phyloP scores from a whole-genome alignment of 2,888 invertebrate genomes.

The Lasioglossum lativentre region DNA sequence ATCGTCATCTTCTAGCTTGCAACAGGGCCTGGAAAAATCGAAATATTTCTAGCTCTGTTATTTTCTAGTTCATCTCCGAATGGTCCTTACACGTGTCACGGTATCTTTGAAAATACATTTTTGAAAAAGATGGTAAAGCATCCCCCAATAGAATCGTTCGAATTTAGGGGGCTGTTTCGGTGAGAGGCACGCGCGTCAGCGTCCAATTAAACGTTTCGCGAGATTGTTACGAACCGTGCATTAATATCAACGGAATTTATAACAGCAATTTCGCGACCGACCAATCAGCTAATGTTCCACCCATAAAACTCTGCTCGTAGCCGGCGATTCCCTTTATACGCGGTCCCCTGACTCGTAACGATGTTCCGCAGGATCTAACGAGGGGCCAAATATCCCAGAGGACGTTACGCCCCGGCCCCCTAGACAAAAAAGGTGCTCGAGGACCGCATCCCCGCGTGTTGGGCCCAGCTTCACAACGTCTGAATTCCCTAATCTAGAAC shows the following conservation, averaged over 20 bases:
- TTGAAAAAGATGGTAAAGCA: background rate
- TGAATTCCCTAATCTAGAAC: conserved; percentile 58
- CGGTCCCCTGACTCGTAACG: conserved; percentile 52
- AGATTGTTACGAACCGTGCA: conserved; percentile 27
- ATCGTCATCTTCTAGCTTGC: conserved; percentile 24
- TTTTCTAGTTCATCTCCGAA: background rate
- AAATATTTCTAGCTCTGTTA: no score
- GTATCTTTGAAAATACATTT: background rate
- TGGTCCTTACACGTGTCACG: background rate
- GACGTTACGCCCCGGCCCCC: conserved; percentile 65
- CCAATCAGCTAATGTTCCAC: conserved; percentile 33
- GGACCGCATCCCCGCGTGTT: conserved; percentile 56
- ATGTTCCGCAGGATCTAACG: conserved; percentile 66
- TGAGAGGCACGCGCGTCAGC: background rate
- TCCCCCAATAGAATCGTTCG: background rate
- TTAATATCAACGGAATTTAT: conserved; percentile 36
- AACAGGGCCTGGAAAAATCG: background rate
- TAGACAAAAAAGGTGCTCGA: conserved; percentile 70
- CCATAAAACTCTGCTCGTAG: conserved; percentile 9
- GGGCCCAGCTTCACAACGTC: conserved; percentile 40
- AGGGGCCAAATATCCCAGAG: conserved; percentile 61
- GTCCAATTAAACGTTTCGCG: conserved; percentile 25
- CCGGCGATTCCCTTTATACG: conserved; percentile 30
- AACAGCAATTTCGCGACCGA: conserved; percentile 36
- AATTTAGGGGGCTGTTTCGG: background rate